Evolutionary conservation across 2,888 invertebrate species (phyloP).

Genomic region (Rotaria magnacalcarata): DNA sequence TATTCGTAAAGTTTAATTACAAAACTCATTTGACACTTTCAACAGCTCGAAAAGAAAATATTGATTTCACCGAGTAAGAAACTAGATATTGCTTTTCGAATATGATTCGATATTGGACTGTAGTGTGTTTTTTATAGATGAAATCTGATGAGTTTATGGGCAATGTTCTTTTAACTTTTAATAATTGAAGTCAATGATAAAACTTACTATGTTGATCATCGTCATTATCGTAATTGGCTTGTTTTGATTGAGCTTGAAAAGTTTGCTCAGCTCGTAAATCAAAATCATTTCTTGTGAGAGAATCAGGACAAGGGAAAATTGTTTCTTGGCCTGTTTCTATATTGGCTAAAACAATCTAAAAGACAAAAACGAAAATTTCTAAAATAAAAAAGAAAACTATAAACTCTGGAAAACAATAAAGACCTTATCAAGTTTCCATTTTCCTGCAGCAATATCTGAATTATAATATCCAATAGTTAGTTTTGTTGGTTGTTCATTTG

Average conservation of each 20-base stretch:
- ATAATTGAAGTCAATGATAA: neutral
- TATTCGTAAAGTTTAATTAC: too few species aligned
- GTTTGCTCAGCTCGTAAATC: neutral
- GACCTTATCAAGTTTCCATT: slow-evolving; percentile 21
- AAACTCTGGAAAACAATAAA: too few species aligned
- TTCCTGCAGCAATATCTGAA: neutral
- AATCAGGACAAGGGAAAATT: neutral
- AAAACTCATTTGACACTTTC: too few species aligned
- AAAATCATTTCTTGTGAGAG: neutral
- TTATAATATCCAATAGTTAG: slow-evolving; percentile 26
- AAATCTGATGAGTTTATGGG: too few species aligned
- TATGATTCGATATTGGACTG: too few species aligned
- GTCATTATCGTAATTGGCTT: neutral
- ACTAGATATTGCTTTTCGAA: too few species aligned
- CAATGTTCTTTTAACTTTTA: too few species aligned
- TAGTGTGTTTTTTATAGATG: too few species aligned
- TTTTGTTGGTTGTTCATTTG: neutral
- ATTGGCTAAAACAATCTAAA: slow-evolving; percentile 6
- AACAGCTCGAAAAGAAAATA: too few species aligned
- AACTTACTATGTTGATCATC: neutral
- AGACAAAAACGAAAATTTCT: neutral
- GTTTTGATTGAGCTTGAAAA: neutral
- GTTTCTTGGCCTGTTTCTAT: neutral
- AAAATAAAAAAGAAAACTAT: too few species aligned
- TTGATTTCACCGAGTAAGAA: too few species aligned